Evolutionary conservation across 2,113 vertebrate species (phyloP), one percentile per base, ranked within the genome.

Genomic region (Acrocephalus arundinaceus): DNA sequence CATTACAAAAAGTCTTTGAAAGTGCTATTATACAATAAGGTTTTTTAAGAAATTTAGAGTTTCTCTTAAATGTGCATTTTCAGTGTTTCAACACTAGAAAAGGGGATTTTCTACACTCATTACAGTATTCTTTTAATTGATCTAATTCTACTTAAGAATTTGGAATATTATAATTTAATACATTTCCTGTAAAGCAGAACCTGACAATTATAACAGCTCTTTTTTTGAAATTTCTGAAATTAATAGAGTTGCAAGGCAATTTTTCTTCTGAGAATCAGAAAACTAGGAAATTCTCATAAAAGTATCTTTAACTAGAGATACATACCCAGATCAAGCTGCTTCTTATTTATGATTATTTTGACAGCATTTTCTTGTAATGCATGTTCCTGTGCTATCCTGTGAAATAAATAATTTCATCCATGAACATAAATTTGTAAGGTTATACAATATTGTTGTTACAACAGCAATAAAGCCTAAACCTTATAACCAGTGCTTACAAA

Each of bases 301-400:
- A 57, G 10, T 46, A 37, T 41, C 49, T 27, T 77, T 28, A 92
- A 65, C 52, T 58, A 77, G 59, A 55, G 8, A 57, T 85, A 97
- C 98, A 39, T 98, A 98, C 98, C 98, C 78, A 98, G 92, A 48
- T 98, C 98, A 77, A 98, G 98, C 33, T 98, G 97, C 74, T 98
- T 98, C 97, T 98, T 98, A 93, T 98, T 98, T 95, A 98, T 97
- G 68, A 98, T 97, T 85, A 98, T 97, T 98, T 98, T 98, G 94
- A 98, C 97, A 66, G 97, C 94, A 78, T 97, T 98, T 97, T 98
- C 98, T 96, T 97, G 96, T 74, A 98, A 96, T 66, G 96, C 97
- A 92, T 97, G 97, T 37, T 97, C 94, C 86, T 98, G 97, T 46
- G 98, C 98, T 97, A 98, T 98, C 96, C 98, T 98, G 97, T 88